These are phyloP conservation scores for Ficedula albicollis DNA, from an alignment of 2,797 vertebrate genomes.

Conservation along the genomic window DNA sequence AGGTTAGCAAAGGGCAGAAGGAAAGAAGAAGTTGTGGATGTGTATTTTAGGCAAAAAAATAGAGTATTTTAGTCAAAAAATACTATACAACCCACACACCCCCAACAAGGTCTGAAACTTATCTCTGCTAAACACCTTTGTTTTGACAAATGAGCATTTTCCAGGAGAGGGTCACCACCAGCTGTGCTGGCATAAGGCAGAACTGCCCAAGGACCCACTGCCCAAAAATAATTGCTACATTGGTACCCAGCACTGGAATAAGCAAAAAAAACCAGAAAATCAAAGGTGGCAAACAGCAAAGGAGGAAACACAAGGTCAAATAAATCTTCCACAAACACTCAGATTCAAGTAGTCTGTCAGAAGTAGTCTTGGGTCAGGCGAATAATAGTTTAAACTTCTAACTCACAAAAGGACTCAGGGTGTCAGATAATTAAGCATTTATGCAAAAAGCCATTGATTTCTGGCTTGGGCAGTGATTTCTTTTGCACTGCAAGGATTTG, in stretches of 20 bases:
- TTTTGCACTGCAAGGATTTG: neutral
- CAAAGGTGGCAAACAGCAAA: neutral
- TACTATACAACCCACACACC: rapidly evolving
- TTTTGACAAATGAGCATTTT: neutral
- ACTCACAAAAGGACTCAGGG: rapidly evolving
- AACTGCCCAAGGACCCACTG: neutral
- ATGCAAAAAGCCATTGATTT: neutral
- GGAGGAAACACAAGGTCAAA: neutral
- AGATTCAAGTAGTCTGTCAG: neutral
- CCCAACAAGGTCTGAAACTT: rapidly evolving
- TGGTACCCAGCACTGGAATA: neutral
- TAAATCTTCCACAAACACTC: neutral
- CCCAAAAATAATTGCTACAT: neutral
- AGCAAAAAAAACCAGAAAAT: neutral
- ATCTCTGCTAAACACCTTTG: neutral
- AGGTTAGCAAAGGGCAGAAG: neutral
- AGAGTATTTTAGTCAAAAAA: neutral
- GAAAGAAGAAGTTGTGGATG: neutral
- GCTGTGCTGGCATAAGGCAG: neutral
- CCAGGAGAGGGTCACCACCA: neutral
- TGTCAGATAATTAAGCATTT: neutral
- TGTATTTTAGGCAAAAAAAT: neutral
- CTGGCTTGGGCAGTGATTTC: neutral
- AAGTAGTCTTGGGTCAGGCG: neutral
- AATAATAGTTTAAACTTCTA: neutral